Evolutionary conservation across 2,888 invertebrate genomes (phyloP).

Genomic region (Drosophila infuscata): DNA sequence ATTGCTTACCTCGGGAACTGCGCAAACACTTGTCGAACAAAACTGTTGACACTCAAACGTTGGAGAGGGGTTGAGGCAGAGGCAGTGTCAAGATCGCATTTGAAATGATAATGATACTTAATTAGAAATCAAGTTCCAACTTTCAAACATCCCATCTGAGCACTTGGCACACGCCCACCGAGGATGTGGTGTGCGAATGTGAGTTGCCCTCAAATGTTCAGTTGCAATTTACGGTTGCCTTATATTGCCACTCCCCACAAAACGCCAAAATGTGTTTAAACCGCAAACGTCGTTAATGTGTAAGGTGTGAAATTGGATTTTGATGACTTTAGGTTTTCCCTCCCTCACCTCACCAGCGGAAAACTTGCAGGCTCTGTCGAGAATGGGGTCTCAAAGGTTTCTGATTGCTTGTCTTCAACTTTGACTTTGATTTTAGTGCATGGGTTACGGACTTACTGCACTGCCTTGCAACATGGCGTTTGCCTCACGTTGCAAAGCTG

Average conservation of each 20-base stretch:
- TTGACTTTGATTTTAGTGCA: constrained; percentile 22
- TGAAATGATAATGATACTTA: constrained; percentile 60
- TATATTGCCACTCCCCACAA: constrained; percentile 29
- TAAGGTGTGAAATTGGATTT: constrained; percentile 64
- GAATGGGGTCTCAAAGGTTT: neutral
- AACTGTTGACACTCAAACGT: constrained; percentile 32
- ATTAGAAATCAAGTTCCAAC: constrained; percentile 63
- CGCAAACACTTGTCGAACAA: constrained; percentile 36
- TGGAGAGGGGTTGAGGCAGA: neutral
- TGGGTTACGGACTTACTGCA: constrained; percentile 23
- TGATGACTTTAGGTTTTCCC: constrained; percentile 7
- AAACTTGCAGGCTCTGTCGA: constrained; percentile 17
- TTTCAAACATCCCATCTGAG: neutral
- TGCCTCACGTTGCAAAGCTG: constrained; percentile 4
- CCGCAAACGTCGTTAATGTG: constrained; percentile 39
- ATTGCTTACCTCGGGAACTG: constrained; percentile 27
- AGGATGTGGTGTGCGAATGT: neutral
- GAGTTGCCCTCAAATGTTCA: neutral
- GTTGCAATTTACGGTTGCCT: constrained; percentile 9
- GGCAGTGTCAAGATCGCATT: neutral
- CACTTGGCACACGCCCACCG: neutral
- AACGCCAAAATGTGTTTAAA: neutral
- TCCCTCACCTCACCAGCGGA: neutral
- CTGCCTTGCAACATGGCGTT: constrained; percentile 16
- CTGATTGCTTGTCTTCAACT: constrained; percentile 14